phyloP scores from a whole-genome alignment of 2,113 vertebrate genomes.

The Corapipo altera region DNA sequence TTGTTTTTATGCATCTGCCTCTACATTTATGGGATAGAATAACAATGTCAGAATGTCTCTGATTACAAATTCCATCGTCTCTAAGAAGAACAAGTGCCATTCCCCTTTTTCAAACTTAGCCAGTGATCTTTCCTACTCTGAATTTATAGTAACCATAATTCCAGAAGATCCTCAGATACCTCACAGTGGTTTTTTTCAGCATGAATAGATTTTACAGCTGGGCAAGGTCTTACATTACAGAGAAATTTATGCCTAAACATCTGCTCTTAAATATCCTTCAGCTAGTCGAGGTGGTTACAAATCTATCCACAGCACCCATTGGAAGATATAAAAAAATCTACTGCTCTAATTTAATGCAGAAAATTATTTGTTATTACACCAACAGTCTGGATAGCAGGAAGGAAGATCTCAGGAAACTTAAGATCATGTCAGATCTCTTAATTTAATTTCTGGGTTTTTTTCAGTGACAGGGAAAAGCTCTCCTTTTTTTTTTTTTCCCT shows the following conservation, averaged over 20 bases:
- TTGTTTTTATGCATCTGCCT: background rate
- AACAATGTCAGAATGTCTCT: background rate
- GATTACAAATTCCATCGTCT: background rate
- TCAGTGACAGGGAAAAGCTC: background rate
- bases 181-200: background rate
- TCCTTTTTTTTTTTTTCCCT: background rate
- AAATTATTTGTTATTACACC: background rate
- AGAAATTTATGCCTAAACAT: slow-evolving; percentile 49
- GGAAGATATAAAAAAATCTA: slow-evolving; percentile 33
- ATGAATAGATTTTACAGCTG: slow-evolving; percentile 13
- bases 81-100: background rate
- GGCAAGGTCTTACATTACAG: slow-evolving; percentile 29
- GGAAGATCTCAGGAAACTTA: background rate
- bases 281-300: background rate
- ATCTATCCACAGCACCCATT: background rate
- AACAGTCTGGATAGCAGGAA: background rate
- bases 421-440: background rate
- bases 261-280: slow-evolving; percentile 43
- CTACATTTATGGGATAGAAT: background rate
- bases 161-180: slow-evolving; percentile 33
- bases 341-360: background rate
- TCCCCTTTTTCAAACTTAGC: background rate
- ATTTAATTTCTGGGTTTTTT: background rate
- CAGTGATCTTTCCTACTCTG: background rate
- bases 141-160: slow-evolving; percentile 56